Conservation (phyloP, 2,797 vertebrate genomes). For the Podarcis siculus region DNA sequence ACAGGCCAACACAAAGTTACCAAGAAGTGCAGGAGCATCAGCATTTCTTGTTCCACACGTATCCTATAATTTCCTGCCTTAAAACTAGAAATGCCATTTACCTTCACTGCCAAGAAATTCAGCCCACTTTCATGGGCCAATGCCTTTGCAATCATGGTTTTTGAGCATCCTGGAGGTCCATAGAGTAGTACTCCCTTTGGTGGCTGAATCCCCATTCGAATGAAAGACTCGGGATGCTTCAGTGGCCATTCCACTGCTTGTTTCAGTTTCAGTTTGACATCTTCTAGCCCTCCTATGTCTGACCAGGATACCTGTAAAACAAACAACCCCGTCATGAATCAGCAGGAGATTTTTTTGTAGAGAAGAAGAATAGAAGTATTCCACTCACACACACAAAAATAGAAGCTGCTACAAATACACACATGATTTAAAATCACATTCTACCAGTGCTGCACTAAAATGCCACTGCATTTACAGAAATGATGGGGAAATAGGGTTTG, state of each 20-base stretch:
- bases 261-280: constrained; percentile 92
- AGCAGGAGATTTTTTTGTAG: neutral
- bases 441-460: neutral
- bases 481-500: neutral
- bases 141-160: constrained; percentile 98
- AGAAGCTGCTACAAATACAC: too few species aligned
- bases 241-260: constrained; percentile 97
- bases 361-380: neutral
- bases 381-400: too few species aligned
- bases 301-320: constrained; percentile 89
- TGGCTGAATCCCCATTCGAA: constrained; percentile 91
- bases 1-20: neutral
- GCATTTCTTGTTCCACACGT: neutral
- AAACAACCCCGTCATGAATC: constrained; percentile 26
- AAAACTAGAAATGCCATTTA: constrained; percentile 60
- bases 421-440: neutral
- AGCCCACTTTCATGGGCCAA: constrained; percentile 94
- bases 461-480: neutral
- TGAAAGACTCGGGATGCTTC: constrained; percentile 90
- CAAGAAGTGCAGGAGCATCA: neutral
- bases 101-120: constrained; percentile 96
- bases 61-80: neutral
- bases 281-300: constrained; percentile 94
- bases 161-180: constrained; percentile 96
- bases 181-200: constrained; percentile 95